Evolutionary conservation across 1,140 invertebrate genomes (phyloP).

Genomic region (Melanaphis sacchari): DNA sequence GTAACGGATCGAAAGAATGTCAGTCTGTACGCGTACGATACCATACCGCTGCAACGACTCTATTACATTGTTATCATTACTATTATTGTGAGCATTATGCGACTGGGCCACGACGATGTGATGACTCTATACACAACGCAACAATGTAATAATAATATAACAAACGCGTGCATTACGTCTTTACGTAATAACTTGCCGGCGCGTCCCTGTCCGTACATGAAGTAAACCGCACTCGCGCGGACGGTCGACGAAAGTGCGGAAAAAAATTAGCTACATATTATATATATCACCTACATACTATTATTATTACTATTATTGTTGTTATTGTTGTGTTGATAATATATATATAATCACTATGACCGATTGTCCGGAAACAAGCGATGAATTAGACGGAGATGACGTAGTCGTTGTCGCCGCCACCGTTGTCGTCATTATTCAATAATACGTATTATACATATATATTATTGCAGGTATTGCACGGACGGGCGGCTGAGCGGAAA

Average conservation of each 20-base stretch:
- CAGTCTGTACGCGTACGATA: not conserved
- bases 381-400: not conserved
- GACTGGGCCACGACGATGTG: not conserved
- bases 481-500: not conserved
- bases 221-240: not conserved
- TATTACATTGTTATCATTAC: not conserved
- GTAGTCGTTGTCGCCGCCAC: no score
- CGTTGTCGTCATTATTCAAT: not conserved
- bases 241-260: not conserved
- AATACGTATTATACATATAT: not conserved
- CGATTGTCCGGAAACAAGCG: not conserved
- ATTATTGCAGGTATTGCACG: not conserved
- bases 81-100: not conserved
- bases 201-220: not conserved
- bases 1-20: not conserved
- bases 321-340: not conserved
- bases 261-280: not conserved
- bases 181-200: not conserved
- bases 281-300: not conserved
- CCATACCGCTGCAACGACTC: not conserved
- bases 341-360: not conserved
- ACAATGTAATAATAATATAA: not conserved
- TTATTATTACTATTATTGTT: not conserved
- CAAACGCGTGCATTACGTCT: not conserved
- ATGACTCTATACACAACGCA: not conserved